These are phyloP conservation scores for Norana najaformis DNA, from an alignment of 2,888 invertebrate species.

Conservation along the genomic window DNA sequence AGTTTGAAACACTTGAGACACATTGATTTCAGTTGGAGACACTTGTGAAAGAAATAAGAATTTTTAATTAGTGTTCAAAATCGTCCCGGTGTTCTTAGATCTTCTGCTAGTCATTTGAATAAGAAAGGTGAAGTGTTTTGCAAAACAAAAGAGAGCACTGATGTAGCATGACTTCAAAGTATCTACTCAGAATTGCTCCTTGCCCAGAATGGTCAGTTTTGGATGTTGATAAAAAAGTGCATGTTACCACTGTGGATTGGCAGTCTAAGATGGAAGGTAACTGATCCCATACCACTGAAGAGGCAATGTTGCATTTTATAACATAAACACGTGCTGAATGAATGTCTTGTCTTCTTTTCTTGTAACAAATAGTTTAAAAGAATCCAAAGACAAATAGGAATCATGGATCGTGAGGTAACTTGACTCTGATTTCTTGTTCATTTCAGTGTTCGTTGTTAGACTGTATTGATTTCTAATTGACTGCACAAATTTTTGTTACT, in stretches of 20 bases:
- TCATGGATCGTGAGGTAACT: neutral
- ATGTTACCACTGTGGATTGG: too few relatives aligned
- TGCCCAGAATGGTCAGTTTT: too few relatives aligned
- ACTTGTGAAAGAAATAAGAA: neutral
- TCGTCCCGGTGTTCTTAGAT: neutral
- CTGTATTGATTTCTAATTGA: too few relatives aligned
- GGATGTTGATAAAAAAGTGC: too few relatives aligned
- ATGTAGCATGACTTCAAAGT: neutral
- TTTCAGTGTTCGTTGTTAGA: neutral
- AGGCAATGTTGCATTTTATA: neutral
- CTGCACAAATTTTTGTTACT: neutral
- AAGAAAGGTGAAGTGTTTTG: neutral
- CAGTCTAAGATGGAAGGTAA: too few relatives aligned
- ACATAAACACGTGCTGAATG: neutral
- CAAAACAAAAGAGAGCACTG: too few relatives aligned
- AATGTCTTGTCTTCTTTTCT: neutral
- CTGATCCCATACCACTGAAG: too few relatives aligned
- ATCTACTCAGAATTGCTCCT: neutral
- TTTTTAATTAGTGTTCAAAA: neutral
- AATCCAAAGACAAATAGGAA: constrained; percentile 15
- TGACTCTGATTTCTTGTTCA: neutral
- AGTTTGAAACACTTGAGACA: too few relatives aligned
- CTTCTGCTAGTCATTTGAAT: too few relatives aligned
- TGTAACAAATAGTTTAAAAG: constrained; percentile 8
- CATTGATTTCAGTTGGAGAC: neutral